Evolutionary conservation across 2,888 invertebrate genomes (phyloP).

Genomic region (Spilarctia lutea): DNA sequence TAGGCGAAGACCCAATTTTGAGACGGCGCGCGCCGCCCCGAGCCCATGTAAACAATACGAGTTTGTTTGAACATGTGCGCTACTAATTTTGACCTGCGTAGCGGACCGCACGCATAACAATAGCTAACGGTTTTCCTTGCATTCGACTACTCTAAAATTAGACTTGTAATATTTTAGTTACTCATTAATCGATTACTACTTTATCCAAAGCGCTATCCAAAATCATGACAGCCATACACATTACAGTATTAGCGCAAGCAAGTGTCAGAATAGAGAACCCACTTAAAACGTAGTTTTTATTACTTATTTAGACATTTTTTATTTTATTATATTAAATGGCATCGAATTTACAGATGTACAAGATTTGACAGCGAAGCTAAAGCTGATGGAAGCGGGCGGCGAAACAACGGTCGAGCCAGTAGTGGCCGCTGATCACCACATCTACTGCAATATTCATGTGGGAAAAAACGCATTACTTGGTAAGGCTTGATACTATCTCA

Average conservation of each 20-base stretch:
- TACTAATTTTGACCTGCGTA: conserved; percentile 83
- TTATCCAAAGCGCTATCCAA: conserved; percentile 23
- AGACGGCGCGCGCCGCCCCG: conserved; percentile 52
- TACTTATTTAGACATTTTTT: neutral
- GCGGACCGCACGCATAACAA: conserved; percentile 78
- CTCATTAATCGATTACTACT: conserved; percentile 22
- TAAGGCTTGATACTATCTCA: conserved; percentile 47
- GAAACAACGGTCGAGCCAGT: conserved; percentile 72
- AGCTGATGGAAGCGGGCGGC: conserved; percentile 87
- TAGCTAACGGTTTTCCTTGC: conserved; percentile 81
- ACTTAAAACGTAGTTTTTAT: neutral
- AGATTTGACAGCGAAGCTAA: conserved; percentile 90
- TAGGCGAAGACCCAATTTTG: conserved; percentile 55
- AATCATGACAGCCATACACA: conserved; percentile 20
- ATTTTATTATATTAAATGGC: conserved; percentile 6
- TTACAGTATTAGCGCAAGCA: neutral
- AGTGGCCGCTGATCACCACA: conserved; percentile 76
- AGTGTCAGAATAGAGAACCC: neutral
- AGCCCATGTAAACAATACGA: conserved; percentile 77
- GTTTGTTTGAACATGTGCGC: conserved; percentile 85
- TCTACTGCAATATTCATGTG: conserved; percentile 82
- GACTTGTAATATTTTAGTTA: conserved; percentile 51
- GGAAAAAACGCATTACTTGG: conserved; percentile 77
- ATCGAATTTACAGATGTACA: conserved; percentile 87
- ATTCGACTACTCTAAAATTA: conserved; percentile 72